These are phyloP conservation scores for Dendrolimus kikuchii DNA, from an alignment of 1,140 invertebrate species.

Conservation along the genomic window DNA sequence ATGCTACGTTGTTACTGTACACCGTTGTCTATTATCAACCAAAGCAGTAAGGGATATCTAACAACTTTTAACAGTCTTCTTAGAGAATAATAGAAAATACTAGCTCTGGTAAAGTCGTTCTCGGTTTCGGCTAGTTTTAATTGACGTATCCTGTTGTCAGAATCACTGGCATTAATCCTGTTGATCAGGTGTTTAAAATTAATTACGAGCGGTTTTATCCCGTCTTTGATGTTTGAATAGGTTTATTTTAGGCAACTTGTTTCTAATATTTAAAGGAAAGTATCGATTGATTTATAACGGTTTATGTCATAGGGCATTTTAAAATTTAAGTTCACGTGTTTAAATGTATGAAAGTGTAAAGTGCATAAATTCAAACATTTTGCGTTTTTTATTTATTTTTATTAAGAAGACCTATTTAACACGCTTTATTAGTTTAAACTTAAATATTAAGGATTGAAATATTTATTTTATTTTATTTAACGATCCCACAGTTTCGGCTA, in stretches of 20 bases:
- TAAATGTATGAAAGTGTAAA: too few relatives aligned
- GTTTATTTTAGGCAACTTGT: slow-evolving; percentile 19
- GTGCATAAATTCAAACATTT: too few relatives aligned
- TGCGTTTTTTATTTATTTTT: too few relatives aligned
- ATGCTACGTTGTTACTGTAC: slow-evolving; percentile 13
- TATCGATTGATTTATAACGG: too few relatives aligned
- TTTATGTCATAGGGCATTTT: too few relatives aligned
- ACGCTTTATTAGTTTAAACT: too few relatives aligned
- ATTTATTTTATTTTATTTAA: too few relatives aligned
- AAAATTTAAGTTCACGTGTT: too few relatives aligned
- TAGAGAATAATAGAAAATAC: slow-evolving; percentile 21
- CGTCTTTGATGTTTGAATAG: slow-evolving; percentile 38
- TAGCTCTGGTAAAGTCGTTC: slow-evolving; percentile 20
- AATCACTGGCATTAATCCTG: slow-evolving; percentile 55
- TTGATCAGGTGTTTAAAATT: slow-evolving; percentile 36
- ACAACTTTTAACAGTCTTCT: not conserved
- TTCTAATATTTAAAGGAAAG: slow-evolving; percentile 5
- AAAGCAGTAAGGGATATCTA: not conserved
- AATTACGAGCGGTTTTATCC: slow-evolving; percentile 30
- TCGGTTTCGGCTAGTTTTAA: slow-evolving; percentile 52
- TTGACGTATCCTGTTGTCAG: slow-evolving; percentile 60
- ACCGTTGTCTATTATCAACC: not conserved
- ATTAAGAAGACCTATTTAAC: too few relatives aligned
- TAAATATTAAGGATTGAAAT: too few relatives aligned
- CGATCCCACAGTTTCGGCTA: too few relatives aligned